Evolutionary conservation across 2,113 vertebrate genomes (phyloP).

Genomic region (Neodon shergylaensis): DNA sequence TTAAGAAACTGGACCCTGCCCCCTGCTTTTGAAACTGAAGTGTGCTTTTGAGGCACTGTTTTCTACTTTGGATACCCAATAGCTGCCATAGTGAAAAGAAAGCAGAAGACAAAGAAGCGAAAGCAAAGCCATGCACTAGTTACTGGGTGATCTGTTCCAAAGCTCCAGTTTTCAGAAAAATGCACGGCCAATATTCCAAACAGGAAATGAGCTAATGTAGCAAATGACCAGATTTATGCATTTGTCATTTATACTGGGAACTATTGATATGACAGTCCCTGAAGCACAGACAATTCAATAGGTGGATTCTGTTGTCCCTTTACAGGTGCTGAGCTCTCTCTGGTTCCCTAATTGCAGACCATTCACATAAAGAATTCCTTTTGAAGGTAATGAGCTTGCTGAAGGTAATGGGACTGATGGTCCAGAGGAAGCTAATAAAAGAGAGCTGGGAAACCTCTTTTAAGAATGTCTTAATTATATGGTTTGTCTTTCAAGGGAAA

Average conservation of each 20-base stretch:
- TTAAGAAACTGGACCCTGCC: constrained; percentile 33
- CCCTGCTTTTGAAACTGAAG: constrained; percentile 41
- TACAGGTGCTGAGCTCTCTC: constrained; percentile 23
- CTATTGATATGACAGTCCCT: constrained; percentile 18
- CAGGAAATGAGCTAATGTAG: constrained; percentile 34
- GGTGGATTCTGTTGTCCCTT: not conserved
- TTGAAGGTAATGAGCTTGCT: constrained; percentile 57
- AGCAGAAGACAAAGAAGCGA: not conserved
- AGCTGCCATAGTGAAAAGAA: not conserved
- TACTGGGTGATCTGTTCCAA: not conserved
- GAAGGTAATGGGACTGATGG: constrained; percentile 47
- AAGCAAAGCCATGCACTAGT: constrained; percentile 53
- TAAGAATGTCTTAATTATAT: constrained; percentile 41
- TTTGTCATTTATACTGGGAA: constrained; percentile 17
- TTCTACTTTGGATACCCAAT: not conserved
- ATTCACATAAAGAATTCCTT: constrained; percentile 67
- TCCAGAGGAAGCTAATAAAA: constrained; percentile 56
- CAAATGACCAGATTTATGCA: constrained; percentile 8
- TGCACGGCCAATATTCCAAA: not conserved
- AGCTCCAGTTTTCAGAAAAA: not conserved
- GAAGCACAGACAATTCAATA: constrained; percentile 25
- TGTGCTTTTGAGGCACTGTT: not conserved
- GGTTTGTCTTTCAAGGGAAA: constrained; percentile 45
- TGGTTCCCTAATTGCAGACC: constrained; percentile 61
- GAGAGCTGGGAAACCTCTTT: constrained; percentile 24